A percentile compares a stretch with the other conserved stretches of the same genome.
Evolutionary conservation across 2,888 invertebrate species (phyloP).

Genomic region (Serrognathus titanus): DNA sequence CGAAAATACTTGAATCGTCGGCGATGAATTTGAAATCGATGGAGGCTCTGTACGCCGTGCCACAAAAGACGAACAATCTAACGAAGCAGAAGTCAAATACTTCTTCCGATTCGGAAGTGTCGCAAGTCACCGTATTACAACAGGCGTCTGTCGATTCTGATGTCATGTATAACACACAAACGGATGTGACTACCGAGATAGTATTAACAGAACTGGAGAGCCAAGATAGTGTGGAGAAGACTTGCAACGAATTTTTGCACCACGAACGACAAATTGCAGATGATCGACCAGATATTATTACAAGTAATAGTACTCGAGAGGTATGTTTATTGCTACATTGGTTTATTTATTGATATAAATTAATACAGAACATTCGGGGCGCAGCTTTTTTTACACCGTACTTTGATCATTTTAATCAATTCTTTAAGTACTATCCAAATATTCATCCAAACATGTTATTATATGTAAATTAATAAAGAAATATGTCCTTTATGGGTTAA

Average conservation of each 20-base stretch:
- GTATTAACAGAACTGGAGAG: constrained; percentile 45
- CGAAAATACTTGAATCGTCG: constrained; percentile 22
- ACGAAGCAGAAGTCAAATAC: constrained; percentile 45
- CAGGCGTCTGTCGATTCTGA: constrained; percentile 45
- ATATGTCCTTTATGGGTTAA: no score
- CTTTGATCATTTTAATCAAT: no score
- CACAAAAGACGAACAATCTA: constrained; percentile 43
- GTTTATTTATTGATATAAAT: no score
- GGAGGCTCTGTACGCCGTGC: constrained; percentile 40
- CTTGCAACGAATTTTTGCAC: constrained; percentile 51
- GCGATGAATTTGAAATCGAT: constrained; percentile 11
- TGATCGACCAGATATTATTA: constrained; percentile 19
- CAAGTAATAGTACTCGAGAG: constrained; percentile 14
- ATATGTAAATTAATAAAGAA: no score
- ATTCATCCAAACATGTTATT: no score
- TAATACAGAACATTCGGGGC: no score
- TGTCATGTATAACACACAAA: constrained; percentile 41
- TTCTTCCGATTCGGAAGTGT: constrained; percentile 42
- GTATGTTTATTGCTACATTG: background rate
- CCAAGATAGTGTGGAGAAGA: constrained; percentile 37
- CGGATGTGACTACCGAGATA: constrained; percentile 36
- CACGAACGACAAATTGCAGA: constrained; percentile 50
- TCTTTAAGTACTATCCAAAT: no score
- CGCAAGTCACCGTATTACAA: constrained; percentile 41
- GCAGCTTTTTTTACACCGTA: no score